Evolutionary conservation across 2,888 invertebrate genomes (phyloP).

Genomic region (Gymnosoma rotundatum): DNA sequence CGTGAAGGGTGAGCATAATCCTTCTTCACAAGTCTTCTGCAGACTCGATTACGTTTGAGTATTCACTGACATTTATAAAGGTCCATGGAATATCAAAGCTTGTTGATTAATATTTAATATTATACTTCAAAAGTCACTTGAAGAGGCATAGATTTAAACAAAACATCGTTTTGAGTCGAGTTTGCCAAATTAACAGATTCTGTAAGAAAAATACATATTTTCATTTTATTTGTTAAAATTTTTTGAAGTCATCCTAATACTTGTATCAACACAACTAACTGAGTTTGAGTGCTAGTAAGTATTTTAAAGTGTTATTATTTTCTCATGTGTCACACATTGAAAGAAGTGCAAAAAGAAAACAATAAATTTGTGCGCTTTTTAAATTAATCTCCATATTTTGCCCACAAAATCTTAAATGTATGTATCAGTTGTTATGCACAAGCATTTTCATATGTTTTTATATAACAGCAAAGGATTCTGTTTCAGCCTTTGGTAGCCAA

Average conservation of each 20-base stretch:
- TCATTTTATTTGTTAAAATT: neutral
- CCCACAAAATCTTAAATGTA: neutral
- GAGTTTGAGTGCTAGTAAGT: constrained; percentile 43
- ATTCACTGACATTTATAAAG: too few relatives aligned
- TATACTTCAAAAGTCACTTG: too few relatives aligned
- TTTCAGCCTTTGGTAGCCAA: neutral
- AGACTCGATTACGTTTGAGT: too few relatives aligned
- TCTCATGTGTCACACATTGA: constrained; percentile 37
- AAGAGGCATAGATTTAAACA: too few relatives aligned
- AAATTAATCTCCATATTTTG: neutral
- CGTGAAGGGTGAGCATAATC: too few relatives aligned
- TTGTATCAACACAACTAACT: neutral
- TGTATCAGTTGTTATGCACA: too few relatives aligned
- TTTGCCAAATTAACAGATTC: too few relatives aligned
- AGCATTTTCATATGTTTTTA: neutral
- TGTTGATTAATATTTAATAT: too few relatives aligned
- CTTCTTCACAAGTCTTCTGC: too few relatives aligned
- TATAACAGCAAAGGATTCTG: neutral
- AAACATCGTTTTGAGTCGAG: too few relatives aligned
- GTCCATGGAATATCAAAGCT: too few relatives aligned
- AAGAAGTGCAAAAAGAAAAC: constrained; percentile 17
- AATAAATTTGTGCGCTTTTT: constrained; percentile 18
- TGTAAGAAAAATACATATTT: neutral
- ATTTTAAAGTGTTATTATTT: constrained; percentile 58
- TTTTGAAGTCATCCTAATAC: neutral